Evolutionary conservation across 2,797 vertebrate genomes (phyloP), one percentile per base, ranked within the genome.

Genomic region (Tinamus major): DNA sequence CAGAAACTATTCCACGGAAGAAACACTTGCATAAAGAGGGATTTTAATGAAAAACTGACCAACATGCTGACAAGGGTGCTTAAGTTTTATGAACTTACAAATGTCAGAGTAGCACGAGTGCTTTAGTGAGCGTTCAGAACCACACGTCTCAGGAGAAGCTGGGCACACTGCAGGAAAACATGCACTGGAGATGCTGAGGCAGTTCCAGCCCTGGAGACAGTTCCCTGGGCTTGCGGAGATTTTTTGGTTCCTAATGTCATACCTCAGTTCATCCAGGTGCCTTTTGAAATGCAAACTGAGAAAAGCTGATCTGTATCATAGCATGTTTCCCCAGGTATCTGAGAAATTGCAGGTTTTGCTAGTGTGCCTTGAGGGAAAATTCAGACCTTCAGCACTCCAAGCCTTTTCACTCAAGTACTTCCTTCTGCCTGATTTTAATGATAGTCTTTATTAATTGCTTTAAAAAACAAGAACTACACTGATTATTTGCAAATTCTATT

Each of bases 1-100:
- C 35, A 39, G n/a, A 72, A 85, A 67, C 44, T 27, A 61, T 85
- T 89, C 19, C 42, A 48, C 17, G 51, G 75, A 83, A 80, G 39
- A 95, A 94, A 80, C 18, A 53, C 94, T 93, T 96, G 48, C 23
- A 49, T 44, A 59, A 85, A 87, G 63, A 95, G n/a, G 62, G 18
- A 53, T 84, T 90, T 92, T 68, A 56, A 59, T 48, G 35, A 78
- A 91, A 92, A 91, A 27, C 23, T 70, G 6, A 70, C 23, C 33
- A 46, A 24, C 4, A 5, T 64, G 13, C 35, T 41, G 55, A 42
- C 5, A 62, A 80, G 72, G 83, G 6, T 90, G 58, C 21, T 10
- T 17, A 37, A 37, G 15, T 85, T 55, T 82, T n/a, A 23, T 33
- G 59, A 56, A 7, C 55, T 87, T 74, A 37, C 29, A 44, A 48